These are phyloP conservation scores for Siniperca scherzeri DNA, from an alignment of 2,797 vertebrate species.

Conservation along the genomic window DNA sequence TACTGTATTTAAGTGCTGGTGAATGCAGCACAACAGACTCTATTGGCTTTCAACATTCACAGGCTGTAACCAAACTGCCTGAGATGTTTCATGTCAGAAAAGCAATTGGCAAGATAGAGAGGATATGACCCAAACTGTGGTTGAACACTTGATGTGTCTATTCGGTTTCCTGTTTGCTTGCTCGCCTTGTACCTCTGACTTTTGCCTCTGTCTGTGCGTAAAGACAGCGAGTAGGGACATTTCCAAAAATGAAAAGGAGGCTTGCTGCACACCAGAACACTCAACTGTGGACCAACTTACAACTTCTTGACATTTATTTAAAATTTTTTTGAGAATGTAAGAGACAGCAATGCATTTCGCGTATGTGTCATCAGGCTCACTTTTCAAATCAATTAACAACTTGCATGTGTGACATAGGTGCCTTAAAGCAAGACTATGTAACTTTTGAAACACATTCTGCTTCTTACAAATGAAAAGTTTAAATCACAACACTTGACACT, in stretches of 20 bases:
- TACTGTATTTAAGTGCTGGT: neutral
- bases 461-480: neutral
- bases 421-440: neutral
- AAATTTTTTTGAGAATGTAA: neutral
- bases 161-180: conserved; percentile 77
- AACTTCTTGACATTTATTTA: conserved; percentile 1
- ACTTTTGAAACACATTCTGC: neutral
- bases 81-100: conserved; percentile 2
- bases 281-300: neutral
- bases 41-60: neutral
- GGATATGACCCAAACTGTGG: conserved; percentile 77
- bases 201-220: conserved; percentile 16
- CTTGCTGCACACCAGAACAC: neutral
- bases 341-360: neutral
- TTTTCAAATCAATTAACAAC: neutral
- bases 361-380: neutral
- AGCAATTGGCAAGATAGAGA: conserved; percentile 54
- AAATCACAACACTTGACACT: neutral
- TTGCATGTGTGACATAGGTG: neutral
- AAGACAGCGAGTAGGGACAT: too few species aligned
- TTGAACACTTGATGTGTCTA: conserved; percentile 46
- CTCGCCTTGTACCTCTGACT: conserved; percentile 30
- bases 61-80: neutral
- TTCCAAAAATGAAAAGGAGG: neutral
- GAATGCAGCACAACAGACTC: neutral